phyloP scores from a whole-genome alignment of 2,888 invertebrate species.

The Teinopalpus imperialis region DNA sequence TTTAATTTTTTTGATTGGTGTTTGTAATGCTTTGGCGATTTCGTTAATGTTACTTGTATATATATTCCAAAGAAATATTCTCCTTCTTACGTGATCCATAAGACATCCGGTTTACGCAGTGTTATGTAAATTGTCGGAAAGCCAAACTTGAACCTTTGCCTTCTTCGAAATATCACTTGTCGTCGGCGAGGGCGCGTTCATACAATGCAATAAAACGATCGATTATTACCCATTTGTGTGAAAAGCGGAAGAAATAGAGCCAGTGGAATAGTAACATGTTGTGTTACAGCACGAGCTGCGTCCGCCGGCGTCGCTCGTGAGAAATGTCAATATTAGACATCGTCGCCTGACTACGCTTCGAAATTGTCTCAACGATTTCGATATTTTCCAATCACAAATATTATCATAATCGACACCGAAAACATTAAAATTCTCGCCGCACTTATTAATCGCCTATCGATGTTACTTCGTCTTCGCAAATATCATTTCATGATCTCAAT shows the following conservation, averaged over 20 bases:
- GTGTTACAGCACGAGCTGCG: constrained; percentile 60
- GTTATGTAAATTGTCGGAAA: no score
- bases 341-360: constrained; percentile 61
- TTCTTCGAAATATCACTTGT: constrained; percentile 71
- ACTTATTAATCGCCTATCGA: constrained; percentile 42
- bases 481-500: constrained; percentile 69
- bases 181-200: constrained; percentile 49
- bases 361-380: constrained; percentile 79
- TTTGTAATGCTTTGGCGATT: no score
- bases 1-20: background rate
- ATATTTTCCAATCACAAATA: constrained; percentile 76
- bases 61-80: no score
- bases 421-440: constrained; percentile 36
- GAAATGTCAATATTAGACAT: constrained; percentile 78
- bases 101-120: no score
- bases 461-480: constrained; percentile 49
- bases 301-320: constrained; percentile 68
- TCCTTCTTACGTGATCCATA: no score
- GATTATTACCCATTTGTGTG: constrained; percentile 81
- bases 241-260: constrained; percentile 76
- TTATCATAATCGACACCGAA: constrained; percentile 48
- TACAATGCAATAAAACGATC: constrained; percentile 77
- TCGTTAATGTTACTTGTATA: no score
- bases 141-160: constrained; percentile 21
- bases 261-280: constrained; percentile 42